A percentile compares a stretch with the other conserved stretches of the same genome.
Conservation (phyloP, 2,888 invertebrate genomes). For the Cheiracanthium punctorium region DNA sequence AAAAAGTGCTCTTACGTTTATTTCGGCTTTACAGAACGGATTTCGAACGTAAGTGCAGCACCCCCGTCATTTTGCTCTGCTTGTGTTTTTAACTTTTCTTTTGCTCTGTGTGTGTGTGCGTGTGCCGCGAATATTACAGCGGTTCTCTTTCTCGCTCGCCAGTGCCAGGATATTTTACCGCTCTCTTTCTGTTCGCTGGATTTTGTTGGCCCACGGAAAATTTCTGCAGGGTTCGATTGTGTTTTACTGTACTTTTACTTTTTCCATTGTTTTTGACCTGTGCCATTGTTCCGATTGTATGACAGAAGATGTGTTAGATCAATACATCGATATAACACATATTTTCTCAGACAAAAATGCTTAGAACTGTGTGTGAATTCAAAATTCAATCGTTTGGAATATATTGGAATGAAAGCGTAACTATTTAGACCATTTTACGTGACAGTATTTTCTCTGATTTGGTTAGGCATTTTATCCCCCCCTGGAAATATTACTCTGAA, state of each 20-base stretch:
- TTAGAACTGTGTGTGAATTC: no score
- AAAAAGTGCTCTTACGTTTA: conserved; percentile 62
- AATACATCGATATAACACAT: no score
- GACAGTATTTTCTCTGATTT: no score
- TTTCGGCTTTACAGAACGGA: conserved; percentile 65
- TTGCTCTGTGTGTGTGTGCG: conserved; percentile 35
- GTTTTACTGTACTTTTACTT: background rate
- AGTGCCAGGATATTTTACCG: background rate
- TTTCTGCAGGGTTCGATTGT: conserved; percentile 30
- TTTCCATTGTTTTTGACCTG: background rate
- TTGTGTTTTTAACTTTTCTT: no score
- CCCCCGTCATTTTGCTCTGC: conserved; percentile 27
- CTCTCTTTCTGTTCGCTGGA: background rate
- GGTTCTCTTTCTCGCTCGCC: background rate
- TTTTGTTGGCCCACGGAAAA: background rate
- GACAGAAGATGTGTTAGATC: no score
- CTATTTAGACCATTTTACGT: no score
- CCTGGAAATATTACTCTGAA: no score
- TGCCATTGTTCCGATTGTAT: no score
- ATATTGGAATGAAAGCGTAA: no score
- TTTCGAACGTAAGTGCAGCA: conserved; percentile 63
- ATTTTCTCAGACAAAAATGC: no score
- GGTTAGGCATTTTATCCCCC: no score
- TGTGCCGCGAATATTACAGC: background rate
- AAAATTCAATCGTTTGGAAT: no score